Conservation (phyloP, 2,888 invertebrate genomes). For the Trachelus tabidus region DNA sequence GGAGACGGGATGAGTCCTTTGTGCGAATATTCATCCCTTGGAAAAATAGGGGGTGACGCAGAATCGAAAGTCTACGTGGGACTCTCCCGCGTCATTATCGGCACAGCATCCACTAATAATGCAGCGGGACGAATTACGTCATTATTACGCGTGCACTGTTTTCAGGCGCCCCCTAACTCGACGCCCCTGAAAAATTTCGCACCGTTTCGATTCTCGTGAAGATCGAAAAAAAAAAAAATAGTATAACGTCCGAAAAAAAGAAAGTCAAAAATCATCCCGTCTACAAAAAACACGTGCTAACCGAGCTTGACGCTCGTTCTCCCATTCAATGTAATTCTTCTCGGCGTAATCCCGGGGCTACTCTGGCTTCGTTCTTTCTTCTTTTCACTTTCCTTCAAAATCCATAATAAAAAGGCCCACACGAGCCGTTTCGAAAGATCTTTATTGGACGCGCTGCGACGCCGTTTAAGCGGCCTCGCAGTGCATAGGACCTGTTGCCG, state of each 20-base stretch:
- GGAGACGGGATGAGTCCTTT: constrained; percentile 16
- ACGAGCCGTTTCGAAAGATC: neutral
- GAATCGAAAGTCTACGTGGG: neutral
- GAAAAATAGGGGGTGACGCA: neutral
- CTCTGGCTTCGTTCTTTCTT: constrained; percentile 6
- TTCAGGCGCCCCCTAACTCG: no score
- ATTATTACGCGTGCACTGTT: neutral
- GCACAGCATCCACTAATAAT: neutral
- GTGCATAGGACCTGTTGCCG: constrained; percentile 60
- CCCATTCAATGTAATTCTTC: constrained; percentile 11
- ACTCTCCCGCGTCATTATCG: neutral
- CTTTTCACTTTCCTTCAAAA: neutral
- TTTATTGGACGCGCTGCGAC: constrained; percentile 33
- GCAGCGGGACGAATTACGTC: neutral
- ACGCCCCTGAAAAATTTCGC: neutral
- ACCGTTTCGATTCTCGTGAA: neutral
- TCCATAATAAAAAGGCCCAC: neutral
- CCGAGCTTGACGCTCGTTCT: neutral
- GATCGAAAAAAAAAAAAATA: neutral
- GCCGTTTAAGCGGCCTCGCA: constrained; percentile 45
- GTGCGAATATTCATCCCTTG: constrained; percentile 31
- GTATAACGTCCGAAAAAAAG: neutral
- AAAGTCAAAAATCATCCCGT: neutral
- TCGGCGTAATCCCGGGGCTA: neutral
- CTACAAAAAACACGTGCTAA: neutral